A percentile compares a stretch with the other conserved stretches of the same genome.
phyloP scores from a whole-genome alignment of 2,797 vertebrate genomes.

The Labeo calbasu region DNA sequence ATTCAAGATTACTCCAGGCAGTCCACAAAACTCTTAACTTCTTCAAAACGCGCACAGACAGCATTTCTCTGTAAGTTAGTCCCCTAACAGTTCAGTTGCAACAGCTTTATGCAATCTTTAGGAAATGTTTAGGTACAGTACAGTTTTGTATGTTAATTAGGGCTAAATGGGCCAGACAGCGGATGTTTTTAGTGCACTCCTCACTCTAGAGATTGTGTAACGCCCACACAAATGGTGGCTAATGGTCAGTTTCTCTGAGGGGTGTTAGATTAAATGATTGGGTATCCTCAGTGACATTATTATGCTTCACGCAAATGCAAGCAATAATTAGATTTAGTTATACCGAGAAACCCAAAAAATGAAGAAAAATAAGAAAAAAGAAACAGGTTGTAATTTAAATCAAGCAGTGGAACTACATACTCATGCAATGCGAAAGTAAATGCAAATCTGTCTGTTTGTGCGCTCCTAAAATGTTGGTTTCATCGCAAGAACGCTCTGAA shows the following conservation, averaged over 20 bases:
- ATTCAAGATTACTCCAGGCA: too few relatives aligned
- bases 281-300: background rate
- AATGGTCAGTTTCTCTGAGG: background rate
- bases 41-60: background rate
- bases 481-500: background rate
- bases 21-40: too few relatives aligned
- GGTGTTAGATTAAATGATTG: background rate
- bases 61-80: background rate
- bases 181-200: background rate
- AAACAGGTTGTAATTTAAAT: background rate
- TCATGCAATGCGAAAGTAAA: background rate
- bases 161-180: background rate
- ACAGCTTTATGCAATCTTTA: background rate
- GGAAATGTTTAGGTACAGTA: background rate
- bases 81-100: background rate
- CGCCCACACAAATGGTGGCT: background rate
- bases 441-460: background rate
- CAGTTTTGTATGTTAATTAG: too few relatives aligned
- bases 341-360: background rate
- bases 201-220: background rate
- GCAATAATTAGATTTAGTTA: background rate
- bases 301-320: background rate
- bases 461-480: background rate
- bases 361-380: background rate
- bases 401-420: background rate